Evolutionary conservation across 2,797 vertebrate species (phyloP).

Genomic region (Valencia hispanica): DNA sequence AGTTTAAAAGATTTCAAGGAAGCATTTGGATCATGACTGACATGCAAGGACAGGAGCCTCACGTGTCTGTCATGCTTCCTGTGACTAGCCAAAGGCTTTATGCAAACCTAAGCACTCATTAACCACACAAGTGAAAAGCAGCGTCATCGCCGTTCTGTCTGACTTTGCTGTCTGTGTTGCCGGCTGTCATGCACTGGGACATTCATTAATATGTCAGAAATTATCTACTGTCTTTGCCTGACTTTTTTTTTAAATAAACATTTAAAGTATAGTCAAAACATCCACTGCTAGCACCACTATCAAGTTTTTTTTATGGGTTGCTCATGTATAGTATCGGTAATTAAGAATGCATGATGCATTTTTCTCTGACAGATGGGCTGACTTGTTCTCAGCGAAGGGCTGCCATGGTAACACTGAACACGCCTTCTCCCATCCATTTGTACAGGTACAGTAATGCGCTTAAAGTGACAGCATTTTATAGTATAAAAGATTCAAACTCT

Average conservation of each 20-base stretch:
- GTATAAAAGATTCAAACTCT: too few relatives aligned
- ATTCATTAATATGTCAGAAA: not conserved
- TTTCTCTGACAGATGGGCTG: conserved; percentile 86
- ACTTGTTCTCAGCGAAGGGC: conserved; percentile 83
- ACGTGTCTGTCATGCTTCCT: conserved; percentile 64
- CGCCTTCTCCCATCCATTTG: conserved; percentile 88
- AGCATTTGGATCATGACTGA: conserved; percentile 1
- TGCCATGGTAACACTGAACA: conserved; percentile 76
- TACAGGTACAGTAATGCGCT: conserved; percentile 83
- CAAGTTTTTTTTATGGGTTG: not conserved
- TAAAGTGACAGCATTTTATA: not conserved
- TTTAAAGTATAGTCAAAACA: not conserved
- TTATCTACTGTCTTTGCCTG: not conserved
- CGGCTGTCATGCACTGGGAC: not conserved
- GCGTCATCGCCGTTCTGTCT: not conserved
- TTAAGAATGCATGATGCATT: not conserved
- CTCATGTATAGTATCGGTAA: not conserved
- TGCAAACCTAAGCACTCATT: conserved; percentile 28
- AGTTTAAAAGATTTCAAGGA: conserved; percentile 17
- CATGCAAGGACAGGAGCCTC: conserved; percentile 29
- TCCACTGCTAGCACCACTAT: not conserved
- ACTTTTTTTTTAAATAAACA: not conserved
- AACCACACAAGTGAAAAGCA: conserved; percentile 8
- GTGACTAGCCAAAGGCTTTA: conserved; percentile 17
- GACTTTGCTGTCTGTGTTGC: not conserved